These are phyloP conservation scores for Sesia apiformis DNA, from an alignment of 2,888 invertebrate genomes.

Conservation along the genomic window DNA sequence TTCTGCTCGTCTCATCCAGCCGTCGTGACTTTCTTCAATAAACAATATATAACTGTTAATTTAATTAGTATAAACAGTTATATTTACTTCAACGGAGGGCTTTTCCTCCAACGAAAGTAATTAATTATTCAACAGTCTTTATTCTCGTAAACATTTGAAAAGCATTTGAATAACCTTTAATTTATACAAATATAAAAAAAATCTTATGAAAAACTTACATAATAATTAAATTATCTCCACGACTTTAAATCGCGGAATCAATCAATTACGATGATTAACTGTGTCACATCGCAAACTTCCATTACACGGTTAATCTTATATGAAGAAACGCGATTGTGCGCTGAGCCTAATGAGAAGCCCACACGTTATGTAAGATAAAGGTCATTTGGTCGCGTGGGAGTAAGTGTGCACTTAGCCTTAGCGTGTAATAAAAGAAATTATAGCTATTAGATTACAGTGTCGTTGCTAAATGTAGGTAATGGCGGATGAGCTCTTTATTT, in stretches of 20 bases:
- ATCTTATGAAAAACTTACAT: too few relatives aligned
- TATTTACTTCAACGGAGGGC: too few relatives aligned
- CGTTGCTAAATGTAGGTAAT: not conserved
- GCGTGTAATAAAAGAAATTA: constrained; percentile 12
- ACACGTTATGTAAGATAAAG: constrained; percentile 26
- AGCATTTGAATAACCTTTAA: too few relatives aligned
- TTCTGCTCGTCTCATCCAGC: too few relatives aligned
- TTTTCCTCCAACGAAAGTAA: too few relatives aligned
- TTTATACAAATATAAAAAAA: too few relatives aligned
- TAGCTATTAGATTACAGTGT: constrained; percentile 3
- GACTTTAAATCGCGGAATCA: not conserved
- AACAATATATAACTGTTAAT: too few relatives aligned
- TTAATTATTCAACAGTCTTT: too few relatives aligned
- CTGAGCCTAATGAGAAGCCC: constrained; percentile 9
- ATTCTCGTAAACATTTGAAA: too few relatives aligned
- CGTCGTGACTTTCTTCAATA: too few relatives aligned
- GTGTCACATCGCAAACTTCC: not conserved
- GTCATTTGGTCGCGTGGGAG: constrained; percentile 10
- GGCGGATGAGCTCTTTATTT: not conserved
- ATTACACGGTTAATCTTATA: not conserved
- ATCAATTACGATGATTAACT: not conserved
- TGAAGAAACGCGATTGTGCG: constrained; percentile 1
- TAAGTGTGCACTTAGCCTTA: constrained; percentile 2
- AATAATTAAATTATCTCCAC: not conserved
- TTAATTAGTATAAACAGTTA: too few relatives aligned